Evolutionary conservation across 2,888 invertebrate species (phyloP).

Genomic region (Monochamus alternatus): DNA sequence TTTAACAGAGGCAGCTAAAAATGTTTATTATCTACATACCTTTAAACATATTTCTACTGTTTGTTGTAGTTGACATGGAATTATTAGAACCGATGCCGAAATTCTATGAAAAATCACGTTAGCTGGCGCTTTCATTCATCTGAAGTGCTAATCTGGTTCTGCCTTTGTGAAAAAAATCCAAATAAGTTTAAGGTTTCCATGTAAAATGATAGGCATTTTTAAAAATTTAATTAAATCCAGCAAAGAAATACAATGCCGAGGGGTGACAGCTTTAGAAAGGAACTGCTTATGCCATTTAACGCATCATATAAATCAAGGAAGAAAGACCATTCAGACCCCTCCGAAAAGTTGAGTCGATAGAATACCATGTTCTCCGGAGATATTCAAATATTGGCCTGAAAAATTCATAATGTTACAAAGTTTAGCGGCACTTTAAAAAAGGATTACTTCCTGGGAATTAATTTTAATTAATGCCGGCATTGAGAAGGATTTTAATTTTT

Average conservation of each 20-base stretch:
- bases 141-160: too few relatives aligned
- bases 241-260: not conserved
- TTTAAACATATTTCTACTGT: too few relatives aligned
- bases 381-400: slow-evolving; percentile 11
- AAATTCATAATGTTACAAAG: slow-evolving; percentile 1
- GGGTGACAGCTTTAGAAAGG: not conserved
- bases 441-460: not conserved
- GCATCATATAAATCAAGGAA: slow-evolving; percentile 8
- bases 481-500: too few relatives aligned
- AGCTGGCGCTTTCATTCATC: too few relatives aligned
- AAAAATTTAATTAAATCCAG: not conserved
- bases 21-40: too few relatives aligned
- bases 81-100: too few relatives aligned
- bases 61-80: too few relatives aligned
- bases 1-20: too few relatives aligned
- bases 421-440: not conserved
- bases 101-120: too few relatives aligned
- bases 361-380: not conserved
- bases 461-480: not conserved
- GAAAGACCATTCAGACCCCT: not conserved
- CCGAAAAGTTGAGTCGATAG: not conserved
- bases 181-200: not conserved
- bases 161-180: not conserved
- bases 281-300: slow-evolving; percentile 5
- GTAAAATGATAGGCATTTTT: not conserved